Evolutionary conservation across 1,140 invertebrate species (phyloP).

Genomic region (Pseudomyrmex cubaensis): DNA sequence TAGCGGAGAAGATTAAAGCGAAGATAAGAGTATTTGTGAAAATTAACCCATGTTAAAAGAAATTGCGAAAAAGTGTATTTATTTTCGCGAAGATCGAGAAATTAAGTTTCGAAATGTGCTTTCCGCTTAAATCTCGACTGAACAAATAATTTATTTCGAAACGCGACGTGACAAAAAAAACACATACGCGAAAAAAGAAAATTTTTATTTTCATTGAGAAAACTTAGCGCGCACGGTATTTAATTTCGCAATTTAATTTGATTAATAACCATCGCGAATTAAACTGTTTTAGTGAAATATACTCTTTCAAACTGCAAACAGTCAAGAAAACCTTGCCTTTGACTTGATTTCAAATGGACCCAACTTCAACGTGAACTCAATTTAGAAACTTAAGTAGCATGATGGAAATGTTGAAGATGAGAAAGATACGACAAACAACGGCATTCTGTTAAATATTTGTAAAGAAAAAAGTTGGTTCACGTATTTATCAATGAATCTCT

Average conservation of each 20-base stretch:
- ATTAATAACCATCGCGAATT: conserved; percentile 47
- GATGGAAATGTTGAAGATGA: not conserved
- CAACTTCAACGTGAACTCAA: conserved; percentile 53
- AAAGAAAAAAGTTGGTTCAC: conserved; percentile 15
- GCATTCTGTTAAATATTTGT: conserved; percentile 38
- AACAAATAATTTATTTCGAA: too few species aligned
- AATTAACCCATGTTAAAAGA: too few species aligned
- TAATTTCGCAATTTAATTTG: conserved; percentile 40
- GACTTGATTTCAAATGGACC: conserved; percentile 50
- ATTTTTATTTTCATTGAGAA: too few species aligned
- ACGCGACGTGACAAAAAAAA: too few species aligned
- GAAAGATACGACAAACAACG: conserved; percentile 30
- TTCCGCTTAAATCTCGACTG: too few species aligned
- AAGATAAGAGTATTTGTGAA: too few species aligned
- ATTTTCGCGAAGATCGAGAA: too few species aligned
- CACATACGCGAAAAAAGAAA: too few species aligned
- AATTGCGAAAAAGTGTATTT: too few species aligned
- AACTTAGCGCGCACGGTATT: not conserved
- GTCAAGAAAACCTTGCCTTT: conserved; percentile 31
- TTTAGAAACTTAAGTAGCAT: conserved; percentile 43
- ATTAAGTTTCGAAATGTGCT: too few species aligned
- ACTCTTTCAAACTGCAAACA: conserved; percentile 7
- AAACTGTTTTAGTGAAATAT: conserved; percentile 38
- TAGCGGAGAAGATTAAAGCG: too few species aligned
- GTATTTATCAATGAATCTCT: conserved; percentile 22